Conservation (phyloP, 2,797 vertebrate species). For the Falco cherrug region DNA sequence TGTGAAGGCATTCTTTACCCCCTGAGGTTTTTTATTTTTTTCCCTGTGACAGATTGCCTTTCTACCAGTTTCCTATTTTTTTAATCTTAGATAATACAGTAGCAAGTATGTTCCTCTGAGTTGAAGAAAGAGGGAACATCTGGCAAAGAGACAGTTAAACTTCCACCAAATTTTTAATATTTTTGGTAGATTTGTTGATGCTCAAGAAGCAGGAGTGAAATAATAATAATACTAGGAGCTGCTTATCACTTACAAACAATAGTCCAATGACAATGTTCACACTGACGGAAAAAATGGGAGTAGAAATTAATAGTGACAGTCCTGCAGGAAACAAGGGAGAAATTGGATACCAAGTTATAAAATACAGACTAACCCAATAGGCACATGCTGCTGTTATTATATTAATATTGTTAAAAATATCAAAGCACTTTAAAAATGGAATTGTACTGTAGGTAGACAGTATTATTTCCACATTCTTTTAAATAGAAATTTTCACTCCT, state of each 20-base stretch:
- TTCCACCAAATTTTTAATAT: constrained; percentile 66
- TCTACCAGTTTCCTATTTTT: constrained; percentile 42
- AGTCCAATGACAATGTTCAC: constrained; percentile 75
- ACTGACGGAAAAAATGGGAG: constrained; percentile 78
- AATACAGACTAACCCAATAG: constrained; percentile 81
- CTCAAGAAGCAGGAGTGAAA: constrained; percentile 74
- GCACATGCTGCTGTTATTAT: constrained; percentile 78
- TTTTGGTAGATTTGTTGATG: constrained; percentile 75
- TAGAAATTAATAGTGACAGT: constrained; percentile 81
- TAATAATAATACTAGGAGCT: constrained; percentile 71
- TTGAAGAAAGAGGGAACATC: neutral
- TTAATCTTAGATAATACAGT: neutral
- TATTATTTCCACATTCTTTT: constrained; percentile 70
- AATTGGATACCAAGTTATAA: constrained; percentile 82
- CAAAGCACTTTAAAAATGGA: constrained; percentile 76
- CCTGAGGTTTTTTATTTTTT: constrained; percentile 68
- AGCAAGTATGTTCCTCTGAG: neutral
- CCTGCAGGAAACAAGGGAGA: constrained; percentile 77
- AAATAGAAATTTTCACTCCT: constrained; percentile 65
- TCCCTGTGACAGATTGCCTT: constrained; percentile 57
- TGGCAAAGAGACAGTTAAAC: constrained; percentile 62
- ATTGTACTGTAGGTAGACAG: constrained; percentile 67
- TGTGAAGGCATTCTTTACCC: constrained; percentile 85
- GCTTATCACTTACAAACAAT: constrained; percentile 77
- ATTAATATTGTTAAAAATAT: constrained; percentile 83